Percentiles rank a stretch among this genome's conserved stretches.
Conservation (phyloP, 2,888 invertebrate species). For the Oxyteleia sp. region DNA sequence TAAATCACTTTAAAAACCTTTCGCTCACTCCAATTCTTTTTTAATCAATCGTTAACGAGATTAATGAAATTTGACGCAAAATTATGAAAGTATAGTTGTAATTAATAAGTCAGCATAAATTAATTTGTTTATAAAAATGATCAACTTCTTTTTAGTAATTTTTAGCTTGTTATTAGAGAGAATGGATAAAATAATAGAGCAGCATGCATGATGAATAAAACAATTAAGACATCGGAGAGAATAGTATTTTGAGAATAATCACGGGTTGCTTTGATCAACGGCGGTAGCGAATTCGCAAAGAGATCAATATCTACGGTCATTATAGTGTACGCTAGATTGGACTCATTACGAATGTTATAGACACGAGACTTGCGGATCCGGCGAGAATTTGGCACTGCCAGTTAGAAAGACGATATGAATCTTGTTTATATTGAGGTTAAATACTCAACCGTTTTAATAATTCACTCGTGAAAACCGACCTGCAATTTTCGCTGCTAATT, state of each 20-base stretch:
- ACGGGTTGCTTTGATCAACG: slow-evolving; percentile 47
- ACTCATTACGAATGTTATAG: slow-evolving; percentile 52
- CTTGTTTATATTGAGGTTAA: slow-evolving; percentile 59
- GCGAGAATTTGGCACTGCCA: slow-evolving; percentile 52
- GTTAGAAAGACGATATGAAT: slow-evolving; percentile 55
- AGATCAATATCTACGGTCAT: slow-evolving; percentile 62
- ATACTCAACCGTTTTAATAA: slow-evolving; percentile 53
- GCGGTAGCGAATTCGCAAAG: slow-evolving; percentile 35
- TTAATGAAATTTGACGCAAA: not conserved
- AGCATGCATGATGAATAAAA: slow-evolving; percentile 30
- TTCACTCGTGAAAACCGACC: slow-evolving; percentile 32
- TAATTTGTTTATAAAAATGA: not conserved
- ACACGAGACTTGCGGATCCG: slow-evolving; percentile 19
- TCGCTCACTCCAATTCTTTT: too few species aligned
- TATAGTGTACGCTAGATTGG: slow-evolving; percentile 46
- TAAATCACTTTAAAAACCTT: too few species aligned
- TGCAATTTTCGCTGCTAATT: slow-evolving; percentile 45
- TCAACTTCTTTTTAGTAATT: not conserved
- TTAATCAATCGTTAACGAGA: too few species aligned
- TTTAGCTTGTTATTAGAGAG: not conserved
- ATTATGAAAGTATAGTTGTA: too few species aligned
- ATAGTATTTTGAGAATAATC: slow-evolving; percentile 54
- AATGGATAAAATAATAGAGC: slow-evolving; percentile 23
- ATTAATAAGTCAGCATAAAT: too few species aligned
- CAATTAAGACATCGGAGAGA: slow-evolving; percentile 45